These are phyloP conservation scores for Eilema griseolum DNA, from an alignment of 2,888 invertebrate species.

Conservation along the genomic window DNA sequence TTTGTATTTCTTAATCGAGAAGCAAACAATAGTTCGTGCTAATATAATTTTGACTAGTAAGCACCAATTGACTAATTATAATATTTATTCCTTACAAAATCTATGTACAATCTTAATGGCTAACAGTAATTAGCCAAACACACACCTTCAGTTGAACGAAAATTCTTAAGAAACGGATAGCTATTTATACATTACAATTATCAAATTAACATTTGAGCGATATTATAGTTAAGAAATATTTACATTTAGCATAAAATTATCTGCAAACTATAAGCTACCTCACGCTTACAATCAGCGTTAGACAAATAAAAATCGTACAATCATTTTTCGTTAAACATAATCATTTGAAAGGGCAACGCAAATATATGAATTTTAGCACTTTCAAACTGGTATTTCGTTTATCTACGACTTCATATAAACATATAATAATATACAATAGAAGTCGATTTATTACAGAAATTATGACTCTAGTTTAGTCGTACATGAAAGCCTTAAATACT, in stretches of 20 bases:
- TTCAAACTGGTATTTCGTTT: not conserved
- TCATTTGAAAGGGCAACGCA: not conserved
- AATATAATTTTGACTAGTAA: conserved; percentile 87
- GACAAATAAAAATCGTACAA: not conserved
- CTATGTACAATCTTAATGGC: conserved; percentile 70
- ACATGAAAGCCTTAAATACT: not conserved
- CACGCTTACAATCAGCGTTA: not conserved
- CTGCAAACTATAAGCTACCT: not conserved
- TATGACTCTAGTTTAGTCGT: not conserved
- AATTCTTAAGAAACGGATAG: conserved; percentile 48
- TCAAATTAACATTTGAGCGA: conserved; percentile 51
- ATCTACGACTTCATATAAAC: not conserved
- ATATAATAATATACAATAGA: conserved; percentile 1
- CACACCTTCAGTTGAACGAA: conserved; percentile 55
- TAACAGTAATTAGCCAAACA: conserved; percentile 81
- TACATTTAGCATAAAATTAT: conserved; percentile 14
- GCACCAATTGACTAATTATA: conserved; percentile 84
- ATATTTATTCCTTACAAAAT: conserved; percentile 62
- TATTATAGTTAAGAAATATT: conserved; percentile 16
- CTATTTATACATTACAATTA: conserved; percentile 43
- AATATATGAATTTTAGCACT: conserved; percentile 9
- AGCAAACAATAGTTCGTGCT: conserved; percentile 71
- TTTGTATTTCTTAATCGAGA: conserved; percentile 45
- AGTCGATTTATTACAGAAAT: not conserved
- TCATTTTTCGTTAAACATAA: not conserved